Base-by-base conservation (phyloP, 1,140 invertebrate genomes). In the Orussus abietinus region DNA sequence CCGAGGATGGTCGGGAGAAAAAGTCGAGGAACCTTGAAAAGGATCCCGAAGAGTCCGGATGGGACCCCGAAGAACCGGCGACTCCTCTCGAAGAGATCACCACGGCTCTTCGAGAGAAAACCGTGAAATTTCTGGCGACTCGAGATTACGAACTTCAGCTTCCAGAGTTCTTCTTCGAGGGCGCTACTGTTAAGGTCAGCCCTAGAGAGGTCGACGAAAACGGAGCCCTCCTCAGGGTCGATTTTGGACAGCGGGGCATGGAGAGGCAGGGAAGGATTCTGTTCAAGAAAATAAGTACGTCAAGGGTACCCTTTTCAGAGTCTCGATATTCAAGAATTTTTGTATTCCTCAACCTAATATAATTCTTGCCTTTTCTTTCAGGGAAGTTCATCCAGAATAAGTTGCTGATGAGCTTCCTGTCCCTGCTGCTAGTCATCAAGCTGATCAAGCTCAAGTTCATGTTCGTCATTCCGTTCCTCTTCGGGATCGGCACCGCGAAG, bases 401-500 rank as follows among this genome's bases (percentile, higher is more conserved):
- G 60, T 56, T 90, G 42, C 55, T 90, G 36, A 78, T 83, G 55
- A 83, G 82, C 31, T 78, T 88, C 5, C 54, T 89, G 36, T 84
- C 85, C 0, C 72, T 89, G 7, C 59, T 90, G 38, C 59, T 90
- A 2, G 80, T 90, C n/a, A 79, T 90, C 14, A 88, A 88, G 58
- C 66, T 90, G 42, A 81, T 90, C 37, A 87, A 85, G 42, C 60
- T 87, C 49, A 87, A 87, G 63, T 75, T 88, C 26, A 77, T 88
- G 55, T 86, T 86, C 64, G 72, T 89, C 3, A 67, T 88, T 44
- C 86, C 86, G 1, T 69, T 87, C 26, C 59, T 88, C 3, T 76
- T 88, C 40, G 88, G 88, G 1, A 80, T 87, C 3, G 83, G 83
- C 1, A 81, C 86, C 0, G 86, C 86, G 2, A 90, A 90, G 68